phyloP scores from a whole-genome alignment of 2,888 invertebrate species.

The Lasius platythorax region DNA sequence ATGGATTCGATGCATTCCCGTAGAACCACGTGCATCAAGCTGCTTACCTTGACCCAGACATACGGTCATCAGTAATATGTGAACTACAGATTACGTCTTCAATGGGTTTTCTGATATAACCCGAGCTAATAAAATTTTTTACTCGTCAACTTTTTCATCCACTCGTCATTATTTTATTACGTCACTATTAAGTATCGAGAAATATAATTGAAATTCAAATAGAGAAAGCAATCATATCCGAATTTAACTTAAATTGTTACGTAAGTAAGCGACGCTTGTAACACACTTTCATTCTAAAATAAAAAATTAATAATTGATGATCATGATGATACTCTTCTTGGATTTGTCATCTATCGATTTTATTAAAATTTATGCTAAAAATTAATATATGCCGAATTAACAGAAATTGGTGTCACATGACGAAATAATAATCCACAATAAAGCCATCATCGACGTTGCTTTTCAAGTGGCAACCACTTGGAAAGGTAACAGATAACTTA shows the following conservation, averaged over 20 bases:
- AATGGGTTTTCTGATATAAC: conserved; percentile 73
- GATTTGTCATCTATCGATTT: neutral
- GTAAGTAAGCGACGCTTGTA: neutral
- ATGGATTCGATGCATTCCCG: conserved; percentile 60
- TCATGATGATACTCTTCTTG: neutral
- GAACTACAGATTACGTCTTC: conserved; percentile 75
- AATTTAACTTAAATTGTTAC: conserved; percentile 3
- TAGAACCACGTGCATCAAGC: conserved; percentile 70
- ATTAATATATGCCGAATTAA: neutral
- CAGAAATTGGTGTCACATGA: conserved; percentile 10
- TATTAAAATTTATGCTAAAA: neutral
- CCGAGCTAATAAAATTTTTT: conserved; percentile 39
- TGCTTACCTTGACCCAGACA: conserved; percentile 83
- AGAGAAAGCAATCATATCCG: neutral
- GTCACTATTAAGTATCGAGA: neutral
- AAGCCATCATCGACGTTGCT: conserved; percentile 48
- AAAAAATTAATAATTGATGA: neutral
- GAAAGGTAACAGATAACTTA: conserved; percentile 69
- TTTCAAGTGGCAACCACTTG: conserved; percentile 60
- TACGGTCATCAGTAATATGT: conserved; percentile 71
- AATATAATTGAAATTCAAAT: neutral
- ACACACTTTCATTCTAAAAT: neutral
- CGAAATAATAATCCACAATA: conserved; percentile 17
- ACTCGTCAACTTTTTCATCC: neutral
- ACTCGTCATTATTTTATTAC: neutral